Evolutionary conservation across 30 jellyfish, hydroid and myxozoan genomes (phyloP), one percentile per base, ranked within the genome.

Genomic region (Mastigias papua): DNA sequence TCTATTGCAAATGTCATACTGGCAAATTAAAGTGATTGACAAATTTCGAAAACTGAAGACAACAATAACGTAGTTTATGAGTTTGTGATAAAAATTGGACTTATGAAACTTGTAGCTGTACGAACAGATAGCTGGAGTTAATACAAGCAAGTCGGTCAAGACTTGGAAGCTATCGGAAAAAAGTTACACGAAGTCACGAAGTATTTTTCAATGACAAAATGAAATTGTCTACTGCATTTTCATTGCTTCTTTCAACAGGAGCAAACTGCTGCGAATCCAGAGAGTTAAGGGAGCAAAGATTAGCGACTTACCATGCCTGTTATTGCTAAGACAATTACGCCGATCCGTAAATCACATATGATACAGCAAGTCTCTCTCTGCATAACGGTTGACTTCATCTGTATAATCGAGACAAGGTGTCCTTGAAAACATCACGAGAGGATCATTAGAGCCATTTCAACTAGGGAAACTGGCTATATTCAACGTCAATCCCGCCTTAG

Each of bases 331-430:
- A 85, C 88, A 34, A 85, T 85, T 22, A 85, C 86, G 11, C 94
- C 94, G 67, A 85, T 73, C 28, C 94, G 81, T 75, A 85, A 42
- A 27, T 85, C 94, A 62, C 94, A 85, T 33, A 85, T 26, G 30
- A 85, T 19, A 65, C 94, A 85, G 74, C 94, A 85, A 60, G 94
- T 85, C 64, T 85, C 94, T 73, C 94, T 85, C 25, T 73, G 94
- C 80, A 61, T 71, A n/a, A 23, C 78, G 62, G 54, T 85, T n/a
- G 85, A 64, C 82, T 68, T 58, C 88, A 48, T 85, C 88, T 85
- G 94, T 85, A 85, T 27, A 73, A 79, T 64, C 75, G 63, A 72
- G 49, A 21, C 20, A 35, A 30, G 76, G n/a, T 0, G 19, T 31
- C 42, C 66, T 49, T 27, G 75, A 65, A 46, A 69, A 42, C 93